A percentile compares a stretch with the other conserved stretches of the same genome.
These are phyloP conservation scores for Nothoprocta pentlandii DNA, from an alignment of 2,113 vertebrate genomes.

Conservation along the genomic window DNA sequence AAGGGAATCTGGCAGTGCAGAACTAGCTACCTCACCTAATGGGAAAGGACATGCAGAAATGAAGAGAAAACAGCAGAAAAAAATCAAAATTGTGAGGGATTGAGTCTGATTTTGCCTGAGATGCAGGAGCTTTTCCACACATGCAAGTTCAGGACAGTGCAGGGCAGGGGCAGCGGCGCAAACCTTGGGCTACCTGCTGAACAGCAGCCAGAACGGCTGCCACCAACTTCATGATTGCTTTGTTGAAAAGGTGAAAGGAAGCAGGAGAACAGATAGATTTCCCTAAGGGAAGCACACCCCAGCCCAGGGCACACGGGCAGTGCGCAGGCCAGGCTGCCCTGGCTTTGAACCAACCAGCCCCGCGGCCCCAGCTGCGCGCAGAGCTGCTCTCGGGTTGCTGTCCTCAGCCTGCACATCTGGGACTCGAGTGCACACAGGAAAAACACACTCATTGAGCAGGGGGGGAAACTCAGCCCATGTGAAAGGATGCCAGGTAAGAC, in stretches of 20 bases:
- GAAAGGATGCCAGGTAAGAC: neutral
- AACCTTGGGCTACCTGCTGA: neutral
- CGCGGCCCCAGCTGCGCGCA: too few species aligned
- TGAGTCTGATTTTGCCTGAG: neutral
- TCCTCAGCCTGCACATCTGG: neutral
- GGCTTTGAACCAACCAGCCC: neutral
- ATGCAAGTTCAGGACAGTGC: neutral
- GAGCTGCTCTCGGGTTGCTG: too few species aligned
- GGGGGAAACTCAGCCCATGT: neutral
- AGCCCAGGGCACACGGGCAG: neutral
- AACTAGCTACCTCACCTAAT: neutral
- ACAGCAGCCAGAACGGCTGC: too few species aligned
- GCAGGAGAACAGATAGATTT: neutral
- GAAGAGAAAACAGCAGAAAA: neutral
- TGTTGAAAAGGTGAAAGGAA: neutral
- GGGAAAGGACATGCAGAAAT: rapidly evolving
- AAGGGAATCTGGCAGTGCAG: neutral
- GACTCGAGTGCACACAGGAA: rapidly evolving
- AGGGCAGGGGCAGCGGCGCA: neutral
- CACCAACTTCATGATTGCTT: neutral
- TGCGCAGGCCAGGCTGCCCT: neutral
- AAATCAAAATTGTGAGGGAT: neutral
- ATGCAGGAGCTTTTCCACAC: neutral
- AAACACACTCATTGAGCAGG: too few species aligned
- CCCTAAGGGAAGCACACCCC: rapidly evolving